phyloP scores from a whole-genome alignment of 2,888 invertebrate genomes.

The Villa cingulata region DNA sequence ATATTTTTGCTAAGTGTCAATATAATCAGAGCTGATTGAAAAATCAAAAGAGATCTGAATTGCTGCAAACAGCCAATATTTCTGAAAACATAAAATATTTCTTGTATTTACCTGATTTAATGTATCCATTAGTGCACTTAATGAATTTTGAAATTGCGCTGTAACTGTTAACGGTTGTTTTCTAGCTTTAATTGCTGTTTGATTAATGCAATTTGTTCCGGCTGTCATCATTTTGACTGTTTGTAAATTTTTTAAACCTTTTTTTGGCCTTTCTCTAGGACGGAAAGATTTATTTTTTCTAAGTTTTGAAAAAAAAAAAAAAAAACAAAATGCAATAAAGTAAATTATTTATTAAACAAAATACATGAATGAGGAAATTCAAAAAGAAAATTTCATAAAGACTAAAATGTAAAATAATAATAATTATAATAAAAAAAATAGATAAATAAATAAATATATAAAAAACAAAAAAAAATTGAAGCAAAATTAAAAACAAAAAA shows the following conservation, averaged over 20 bases:
- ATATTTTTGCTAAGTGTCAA: neutral
- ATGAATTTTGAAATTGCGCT: slow-evolving; percentile 87
- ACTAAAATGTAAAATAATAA: too few relatives aligned
- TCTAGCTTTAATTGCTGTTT: slow-evolving; percentile 45
- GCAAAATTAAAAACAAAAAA: slow-evolving; percentile 34
- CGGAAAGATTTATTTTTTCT: slow-evolving; percentile 90
- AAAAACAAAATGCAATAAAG: neutral
- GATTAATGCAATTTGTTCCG: slow-evolving; percentile 28
- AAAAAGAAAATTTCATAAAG: slow-evolving; percentile 15
- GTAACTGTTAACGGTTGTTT: slow-evolving; percentile 87
- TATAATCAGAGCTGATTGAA: too few relatives aligned
- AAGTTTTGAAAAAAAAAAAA: slow-evolving; percentile 19
- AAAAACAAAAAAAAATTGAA: slow-evolving; percentile 25
- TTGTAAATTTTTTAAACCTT: slow-evolving; percentile 79
- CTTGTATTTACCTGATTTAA: slow-evolving; percentile 51
- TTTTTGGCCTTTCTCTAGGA: slow-evolving; percentile 71
- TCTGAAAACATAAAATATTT: neutral
- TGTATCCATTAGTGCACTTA: slow-evolving; percentile 86
- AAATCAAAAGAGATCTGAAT: too few relatives aligned
- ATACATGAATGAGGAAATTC: too few relatives aligned
- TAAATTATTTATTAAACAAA: slow-evolving; percentile 12
- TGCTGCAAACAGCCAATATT: too few relatives aligned
- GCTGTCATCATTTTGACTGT: slow-evolving; percentile 79
- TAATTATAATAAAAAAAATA: neutral
- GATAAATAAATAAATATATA: slow-evolving; percentile 4